phyloP scores from a whole-genome alignment of 1,140 invertebrate species.

The Cydia fagiglandana region DNA sequence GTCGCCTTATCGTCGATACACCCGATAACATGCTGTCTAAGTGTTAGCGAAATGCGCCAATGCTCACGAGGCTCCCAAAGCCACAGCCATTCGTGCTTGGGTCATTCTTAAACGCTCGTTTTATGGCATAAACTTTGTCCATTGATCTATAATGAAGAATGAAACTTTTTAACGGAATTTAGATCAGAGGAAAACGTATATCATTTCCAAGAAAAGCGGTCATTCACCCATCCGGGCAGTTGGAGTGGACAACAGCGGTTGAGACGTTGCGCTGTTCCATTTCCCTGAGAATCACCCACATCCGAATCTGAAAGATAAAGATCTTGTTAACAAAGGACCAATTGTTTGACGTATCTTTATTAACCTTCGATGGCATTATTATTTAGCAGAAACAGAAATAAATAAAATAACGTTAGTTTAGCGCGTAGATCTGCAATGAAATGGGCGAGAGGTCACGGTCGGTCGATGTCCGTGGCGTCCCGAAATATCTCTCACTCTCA shows the following conservation, averaged over 20 bases:
- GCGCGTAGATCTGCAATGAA: constrained; percentile 1
- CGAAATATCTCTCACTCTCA: constrained; percentile 50
- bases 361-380: background rate
- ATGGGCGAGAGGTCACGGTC: constrained; percentile 54
- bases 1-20: constrained; percentile 62
- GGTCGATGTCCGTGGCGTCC: constrained; percentile 43
- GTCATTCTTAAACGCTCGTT: background rate
- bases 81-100: background rate
- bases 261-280: background rate
- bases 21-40: constrained; percentile 61
- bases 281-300: background rate
- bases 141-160: background rate
- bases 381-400: background rate
- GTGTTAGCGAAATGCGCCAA: constrained; percentile 37
- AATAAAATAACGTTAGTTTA: constrained; percentile 2
- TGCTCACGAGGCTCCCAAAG: background rate
- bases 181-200: too few relatives aligned
- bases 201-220: too few relatives aligned
- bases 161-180: too few relatives aligned
- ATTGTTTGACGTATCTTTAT: background rate
- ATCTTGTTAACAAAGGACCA: background rate
- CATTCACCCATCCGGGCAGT: background rate
- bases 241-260: background rate
- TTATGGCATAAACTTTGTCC: background rate
- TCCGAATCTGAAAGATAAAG: background rate